These are phyloP conservation scores for Dorcus hopei DNA, from an alignment of 2,888 invertebrate genomes.

Conservation along the genomic window DNA sequence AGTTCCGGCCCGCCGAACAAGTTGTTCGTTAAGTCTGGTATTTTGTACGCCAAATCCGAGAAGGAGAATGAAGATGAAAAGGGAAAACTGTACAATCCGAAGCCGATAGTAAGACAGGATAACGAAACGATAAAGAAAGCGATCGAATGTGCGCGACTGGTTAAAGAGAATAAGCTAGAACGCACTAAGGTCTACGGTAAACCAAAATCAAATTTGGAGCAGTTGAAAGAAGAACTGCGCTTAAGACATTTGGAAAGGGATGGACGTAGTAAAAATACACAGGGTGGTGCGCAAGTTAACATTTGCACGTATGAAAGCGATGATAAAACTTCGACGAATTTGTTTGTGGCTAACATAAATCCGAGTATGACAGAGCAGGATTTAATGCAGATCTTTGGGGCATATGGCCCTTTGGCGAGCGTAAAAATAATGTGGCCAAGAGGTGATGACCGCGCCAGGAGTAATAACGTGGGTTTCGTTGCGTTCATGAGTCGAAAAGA, in stretches of 20 bases:
- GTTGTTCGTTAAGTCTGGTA: slow-evolving; percentile 77
- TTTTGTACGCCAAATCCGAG: slow-evolving; percentile 78
- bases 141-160: slow-evolving; percentile 62
- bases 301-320: slow-evolving; percentile 64
- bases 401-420: slow-evolving; percentile 94
- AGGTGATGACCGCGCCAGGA: slow-evolving; percentile 87
- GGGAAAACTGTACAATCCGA: slow-evolving; percentile 87
- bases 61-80: slow-evolving; percentile 79
- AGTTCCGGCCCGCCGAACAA: slow-evolving; percentile 57
- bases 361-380: slow-evolving; percentile 93
- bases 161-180: slow-evolving; percentile 59
- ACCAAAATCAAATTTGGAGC: slow-evolving; percentile 93
- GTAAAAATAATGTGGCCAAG: slow-evolving; percentile 99
- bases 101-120: slow-evolving; percentile 62
- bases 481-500: slow-evolving; percentile 98
- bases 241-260: slow-evolving; percentile 91
- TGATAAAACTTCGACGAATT: slow-evolving; percentile 94
- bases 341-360: slow-evolving; percentile 94
- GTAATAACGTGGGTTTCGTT: slow-evolving; percentile 96
- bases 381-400: slow-evolving; percentile 94
- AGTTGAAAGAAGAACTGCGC: slow-evolving; percentile 95
- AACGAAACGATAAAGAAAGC: slow-evolving; percentile 60
- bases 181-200: slow-evolving; percentile 73
- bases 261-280: slow-evolving; percentile 75
- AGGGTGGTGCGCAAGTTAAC: slow-evolving; percentile 40